These are phyloP conservation scores for Villa cingulata DNA, from an alignment of 2,888 invertebrate species.

Conservation along the genomic window DNA sequence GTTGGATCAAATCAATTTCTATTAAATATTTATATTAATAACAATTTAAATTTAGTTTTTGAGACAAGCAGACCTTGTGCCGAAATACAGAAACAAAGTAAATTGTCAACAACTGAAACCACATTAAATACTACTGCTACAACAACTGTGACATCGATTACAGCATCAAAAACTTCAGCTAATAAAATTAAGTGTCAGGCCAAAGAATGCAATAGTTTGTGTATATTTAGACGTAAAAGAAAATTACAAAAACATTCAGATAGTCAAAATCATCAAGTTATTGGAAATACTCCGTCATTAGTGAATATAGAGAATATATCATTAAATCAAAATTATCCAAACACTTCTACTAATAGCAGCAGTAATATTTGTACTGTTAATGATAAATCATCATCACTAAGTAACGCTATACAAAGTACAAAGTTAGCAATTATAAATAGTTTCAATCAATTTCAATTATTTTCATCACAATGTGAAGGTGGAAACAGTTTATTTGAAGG, in stretches of 20 bases:
- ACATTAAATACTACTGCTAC: neutral
- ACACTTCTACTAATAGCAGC: neutral
- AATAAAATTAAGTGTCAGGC: neutral
- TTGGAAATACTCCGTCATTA: neutral
- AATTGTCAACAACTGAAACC: neutral
- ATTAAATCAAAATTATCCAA: neutral
- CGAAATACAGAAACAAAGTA: neutral
- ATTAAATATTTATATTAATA: constrained; percentile 29
- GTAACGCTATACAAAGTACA: constrained; percentile 29
- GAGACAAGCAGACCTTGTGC: constrained; percentile 26
- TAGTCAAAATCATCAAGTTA: neutral
- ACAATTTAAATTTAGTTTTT: constrained; percentile 27
- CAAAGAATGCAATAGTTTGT: neutral
- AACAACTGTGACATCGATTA: neutral
- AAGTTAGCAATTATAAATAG: constrained; percentile 29
- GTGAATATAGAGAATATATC: constrained; percentile 10
- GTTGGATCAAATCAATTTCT: constrained; percentile 32
- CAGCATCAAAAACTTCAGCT: neutral
- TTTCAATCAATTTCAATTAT: constrained; percentile 29
- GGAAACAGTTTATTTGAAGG: constrained; percentile 16
- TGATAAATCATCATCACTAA: constrained; percentile 18
- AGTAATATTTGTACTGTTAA: neutral
- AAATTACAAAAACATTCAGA: constrained; percentile 7
- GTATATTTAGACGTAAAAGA: constrained; percentile 4
- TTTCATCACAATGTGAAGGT: constrained; percentile 22